Evolutionary conservation across 2,888 invertebrate genomes (phyloP), one percentile per base, ranked within the genome.

Genomic region (Eupithecia centaureata): DNA sequence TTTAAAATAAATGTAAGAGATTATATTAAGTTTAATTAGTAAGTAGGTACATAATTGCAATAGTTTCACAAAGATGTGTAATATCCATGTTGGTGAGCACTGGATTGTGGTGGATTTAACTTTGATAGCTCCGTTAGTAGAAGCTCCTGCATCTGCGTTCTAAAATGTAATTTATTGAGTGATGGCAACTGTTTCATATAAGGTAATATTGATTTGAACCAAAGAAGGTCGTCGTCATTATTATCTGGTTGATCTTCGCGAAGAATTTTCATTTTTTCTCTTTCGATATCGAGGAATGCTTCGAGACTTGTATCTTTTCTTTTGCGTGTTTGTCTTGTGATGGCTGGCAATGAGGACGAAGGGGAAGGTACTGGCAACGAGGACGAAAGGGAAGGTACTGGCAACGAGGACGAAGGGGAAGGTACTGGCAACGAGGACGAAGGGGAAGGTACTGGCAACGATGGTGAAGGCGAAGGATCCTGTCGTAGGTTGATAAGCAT

Each of bases 171-270:
- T 72, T 74, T 78, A 61, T 75, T 77, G 7, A 78, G 25, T 71
- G 76, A 68, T 60, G 77, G 75, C 47, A 78, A 72, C 72, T 73
- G 71, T 76, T 77, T 77, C 63, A 78, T 76, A 25, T 76, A 77
- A 67, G 78, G 75, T 70, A 77, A 74, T 72, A 76, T 76, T 4
- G 76, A 78, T 74, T 73, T 76, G 68, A 77, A 78, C 76, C 74
- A 78, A 65, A 68, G 72, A 67, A 75, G 66, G 57, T 75, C 71
- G 70, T 74, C 73, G 22, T 77, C 75, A 67, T 67, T 65, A 68
- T 54, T 71, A 68, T 76, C 72, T 69, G 10, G 30, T 69, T 76
- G 73, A 70, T 77, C 73, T 18, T 73, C 8, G 71, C 68, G 71
- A 70, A 74, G 70, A 74, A 74, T 67, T 73, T 70, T 68, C 47